Evolutionary conservation across 2,113 vertebrate genomes (phyloP).

Genomic region (Malaclemys terrapin): DNA sequence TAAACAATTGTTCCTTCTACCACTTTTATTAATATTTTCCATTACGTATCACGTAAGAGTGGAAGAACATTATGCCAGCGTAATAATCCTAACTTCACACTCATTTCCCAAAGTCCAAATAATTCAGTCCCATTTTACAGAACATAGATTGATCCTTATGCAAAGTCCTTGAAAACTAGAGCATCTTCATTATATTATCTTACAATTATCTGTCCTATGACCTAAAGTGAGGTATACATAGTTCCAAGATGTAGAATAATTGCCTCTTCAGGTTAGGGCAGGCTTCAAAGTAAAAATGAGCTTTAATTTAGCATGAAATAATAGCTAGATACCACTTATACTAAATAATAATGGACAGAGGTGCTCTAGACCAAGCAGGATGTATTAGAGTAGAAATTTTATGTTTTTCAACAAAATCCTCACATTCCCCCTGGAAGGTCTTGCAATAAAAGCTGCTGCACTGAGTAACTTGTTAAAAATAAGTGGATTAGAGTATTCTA

Average conservation of each 20-base stretch:
- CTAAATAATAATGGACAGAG: not conserved
- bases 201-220: not conserved
- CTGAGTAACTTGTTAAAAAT: not conserved
- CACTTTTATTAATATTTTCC: constrained; percentile 64
- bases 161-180: constrained; percentile 11
- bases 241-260: not conserved
- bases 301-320: constrained; percentile 35
- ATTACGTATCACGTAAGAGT: constrained; percentile 38
- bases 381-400: not conserved
- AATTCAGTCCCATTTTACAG: constrained; percentile 30
- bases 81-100: constrained; percentile 46
- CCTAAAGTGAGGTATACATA: not conserved
- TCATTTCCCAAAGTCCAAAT: constrained; percentile 3
- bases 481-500: not conserved
- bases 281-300: constrained; percentile 43
- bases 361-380: not conserved
- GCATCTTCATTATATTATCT: not conserved
- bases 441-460: not conserved
- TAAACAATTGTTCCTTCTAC: not conserved
- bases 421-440: not conserved
- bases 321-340: not conserved
- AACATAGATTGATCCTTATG: not conserved
- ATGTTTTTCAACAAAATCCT: not conserved
- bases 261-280: constrained; percentile 26
- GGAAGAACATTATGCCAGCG: constrained; percentile 25